phyloP scores from a whole-genome alignment of 2,888 invertebrate genomes.

The Helleia helle region DNA sequence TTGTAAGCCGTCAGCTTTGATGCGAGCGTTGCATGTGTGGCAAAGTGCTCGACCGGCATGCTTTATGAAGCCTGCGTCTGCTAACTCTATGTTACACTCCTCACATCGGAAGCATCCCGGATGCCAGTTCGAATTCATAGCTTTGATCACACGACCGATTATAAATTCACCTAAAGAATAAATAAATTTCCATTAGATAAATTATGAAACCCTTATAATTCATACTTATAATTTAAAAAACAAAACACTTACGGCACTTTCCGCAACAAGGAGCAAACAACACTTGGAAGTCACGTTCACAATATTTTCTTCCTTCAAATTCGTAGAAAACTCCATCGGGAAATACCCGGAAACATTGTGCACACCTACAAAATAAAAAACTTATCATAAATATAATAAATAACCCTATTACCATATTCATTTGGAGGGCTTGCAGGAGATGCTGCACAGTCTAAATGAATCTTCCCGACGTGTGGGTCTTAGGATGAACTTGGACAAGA shows the following conservation, averaged over 20 bases:
- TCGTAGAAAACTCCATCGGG: constrained; percentile 98
- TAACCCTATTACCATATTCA: too few relatives aligned
- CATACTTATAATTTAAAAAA: neutral
- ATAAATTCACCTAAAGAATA: constrained; percentile 87
- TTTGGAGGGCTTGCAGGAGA: too few relatives aligned
- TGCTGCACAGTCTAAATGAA: too few relatives aligned
- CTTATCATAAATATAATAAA: too few relatives aligned
- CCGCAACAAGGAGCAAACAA: constrained; percentile 95
- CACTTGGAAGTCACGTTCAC: constrained; percentile 99
- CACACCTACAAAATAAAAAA: constrained; percentile 84
- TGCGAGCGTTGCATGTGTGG: constrained; percentile 96
- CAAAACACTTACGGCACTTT: constrained; percentile 78
- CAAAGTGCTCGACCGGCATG: constrained; percentile 91
- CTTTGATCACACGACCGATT: constrained; percentile 98
- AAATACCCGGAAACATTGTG: constrained; percentile 98
- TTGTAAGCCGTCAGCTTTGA: constrained; percentile 95
- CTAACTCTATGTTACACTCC: constrained; percentile 91
- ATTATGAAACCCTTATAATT: neutral
- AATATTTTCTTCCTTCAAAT: constrained; percentile 99
- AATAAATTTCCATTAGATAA: neutral
- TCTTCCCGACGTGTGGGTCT: too few relatives aligned
- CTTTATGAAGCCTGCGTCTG: constrained; percentile 97
- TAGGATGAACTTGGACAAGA: too few relatives aligned
- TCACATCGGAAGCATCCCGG: constrained; percentile 98
- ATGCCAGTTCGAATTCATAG: constrained; percentile 99